phyloP scores from a whole-genome alignment of 2,113 vertebrate species.

The Heloderma charlesbogerti region DNA sequence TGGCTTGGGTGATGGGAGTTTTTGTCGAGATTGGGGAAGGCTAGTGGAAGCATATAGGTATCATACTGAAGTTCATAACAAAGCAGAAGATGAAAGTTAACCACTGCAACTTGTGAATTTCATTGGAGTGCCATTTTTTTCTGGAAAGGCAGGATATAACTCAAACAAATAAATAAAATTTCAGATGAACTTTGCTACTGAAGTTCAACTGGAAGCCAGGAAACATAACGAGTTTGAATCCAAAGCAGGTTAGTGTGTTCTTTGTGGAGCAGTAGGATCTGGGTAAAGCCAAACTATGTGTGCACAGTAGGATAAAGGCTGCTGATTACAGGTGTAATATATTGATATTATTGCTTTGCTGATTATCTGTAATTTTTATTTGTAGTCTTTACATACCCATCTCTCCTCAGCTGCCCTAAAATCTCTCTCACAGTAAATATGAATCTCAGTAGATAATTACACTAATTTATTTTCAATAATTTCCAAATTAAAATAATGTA shows the following conservation, averaged over 20 bases:
- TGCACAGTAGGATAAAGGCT: conserved; percentile 10
- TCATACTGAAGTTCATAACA: not conserved
- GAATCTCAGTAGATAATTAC: conserved; percentile 58
- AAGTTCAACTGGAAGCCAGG: conserved; percentile 5
- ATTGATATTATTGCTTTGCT: conserved; percentile 17
- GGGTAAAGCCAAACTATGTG: not conserved
- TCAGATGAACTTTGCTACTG: conserved; percentile 6
- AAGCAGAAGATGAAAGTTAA: not conserved
- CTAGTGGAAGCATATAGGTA: not conserved
- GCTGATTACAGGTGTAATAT: conserved; percentile 34
- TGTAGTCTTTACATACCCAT: conserved; percentile 12
- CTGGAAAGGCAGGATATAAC: too few species aligned
- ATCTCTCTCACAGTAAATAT: conserved; percentile 32
- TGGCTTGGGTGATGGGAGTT: too few species aligned
- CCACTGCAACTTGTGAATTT: not conserved
- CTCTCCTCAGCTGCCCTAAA: conserved; percentile 47
- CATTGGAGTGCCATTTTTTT: too few species aligned
- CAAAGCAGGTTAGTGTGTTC: not conserved
- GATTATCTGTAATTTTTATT: conserved; percentile 17
- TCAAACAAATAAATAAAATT: conserved; percentile 9
- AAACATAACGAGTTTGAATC: conserved; percentile 2
- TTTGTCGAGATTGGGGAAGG: not conserved
- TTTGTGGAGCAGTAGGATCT: not conserved
- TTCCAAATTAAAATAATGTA: conserved; percentile 70
- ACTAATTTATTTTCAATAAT: conserved; percentile 70